These are phyloP conservation scores for Rhogogaster chlorosoma DNA, from an alignment of 2,888 invertebrate genomes.

Conservation along the genomic window DNA sequence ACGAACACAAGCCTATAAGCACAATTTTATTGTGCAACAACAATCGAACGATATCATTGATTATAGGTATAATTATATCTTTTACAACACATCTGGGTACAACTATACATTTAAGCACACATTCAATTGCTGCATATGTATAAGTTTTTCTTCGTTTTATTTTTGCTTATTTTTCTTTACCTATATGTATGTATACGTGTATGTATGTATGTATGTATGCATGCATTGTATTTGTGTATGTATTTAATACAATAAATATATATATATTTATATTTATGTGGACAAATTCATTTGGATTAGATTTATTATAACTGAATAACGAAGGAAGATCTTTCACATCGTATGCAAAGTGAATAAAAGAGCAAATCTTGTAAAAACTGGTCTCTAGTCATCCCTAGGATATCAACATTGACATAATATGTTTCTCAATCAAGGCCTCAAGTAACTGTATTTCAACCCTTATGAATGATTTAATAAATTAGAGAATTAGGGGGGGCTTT, in stretches of 20 bases:
- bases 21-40: constrained; percentile 49
- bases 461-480: not conserved
- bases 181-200: not conserved
- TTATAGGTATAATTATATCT: not conserved
- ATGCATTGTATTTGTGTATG: not conserved
- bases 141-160: not conserved
- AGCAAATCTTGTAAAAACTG: not conserved
- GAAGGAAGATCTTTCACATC: constrained; percentile 4
- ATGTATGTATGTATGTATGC: not conserved
- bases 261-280: not conserved
- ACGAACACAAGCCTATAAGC: constrained; percentile 47
- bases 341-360: not conserved
- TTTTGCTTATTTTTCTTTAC: not conserved
- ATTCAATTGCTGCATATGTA: constrained; percentile 1
- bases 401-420: not conserved
- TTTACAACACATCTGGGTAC: not conserved
- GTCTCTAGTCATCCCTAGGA: not conserved
- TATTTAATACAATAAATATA: not conserved
- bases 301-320: constrained; percentile 40
- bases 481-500: not conserved
- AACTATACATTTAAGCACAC: constrained; percentile 19
- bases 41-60: constrained; percentile 42
- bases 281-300: not conserved
- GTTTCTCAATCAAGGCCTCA: not conserved
- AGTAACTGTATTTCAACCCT: not conserved